phyloP scores from a whole-genome alignment of 2,797 vertebrate species.

The Spinibarbus caldwelli region DNA sequence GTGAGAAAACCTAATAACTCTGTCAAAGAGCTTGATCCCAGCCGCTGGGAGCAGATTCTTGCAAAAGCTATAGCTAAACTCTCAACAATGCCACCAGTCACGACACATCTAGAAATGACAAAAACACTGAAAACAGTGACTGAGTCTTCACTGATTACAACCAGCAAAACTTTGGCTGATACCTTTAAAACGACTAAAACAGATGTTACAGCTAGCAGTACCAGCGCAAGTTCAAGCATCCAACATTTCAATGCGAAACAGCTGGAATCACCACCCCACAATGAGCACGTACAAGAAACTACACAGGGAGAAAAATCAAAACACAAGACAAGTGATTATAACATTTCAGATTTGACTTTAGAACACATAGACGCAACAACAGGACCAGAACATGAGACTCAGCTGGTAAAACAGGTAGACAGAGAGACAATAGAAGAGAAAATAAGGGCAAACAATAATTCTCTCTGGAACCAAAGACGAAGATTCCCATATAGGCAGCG shows the following conservation, averaged over 20 bases:
- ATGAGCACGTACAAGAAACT: constrained; percentile 32
- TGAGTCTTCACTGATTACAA: constrained; percentile 8
- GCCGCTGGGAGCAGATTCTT: constrained; percentile 76
- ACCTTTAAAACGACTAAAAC: constrained; percentile 7
- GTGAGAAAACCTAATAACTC: constrained; percentile 76
- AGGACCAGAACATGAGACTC: constrained; percentile 29
- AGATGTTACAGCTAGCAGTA: constrained; percentile 19
- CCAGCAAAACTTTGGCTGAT: background rate
- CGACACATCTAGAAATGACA: constrained; percentile 55
- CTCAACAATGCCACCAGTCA: constrained; percentile 55
- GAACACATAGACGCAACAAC: constrained; percentile 50
- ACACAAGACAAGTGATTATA: constrained; percentile 29
- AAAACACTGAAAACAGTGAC: constrained; percentile 56
- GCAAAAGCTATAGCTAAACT: constrained; percentile 74
- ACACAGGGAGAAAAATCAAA: constrained; percentile 53
- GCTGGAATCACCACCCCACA: constrained; percentile 47
- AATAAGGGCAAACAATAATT: constrained; percentile 57
- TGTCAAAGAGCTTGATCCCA: constrained; percentile 76
- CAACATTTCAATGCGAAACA: constrained; percentile 36
- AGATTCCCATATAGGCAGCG: constrained; percentile 71
- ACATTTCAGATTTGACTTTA: constrained; percentile 43
- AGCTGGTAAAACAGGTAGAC: constrained; percentile 51
- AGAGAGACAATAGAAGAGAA: constrained; percentile 54
- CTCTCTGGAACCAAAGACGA: constrained; percentile 66
- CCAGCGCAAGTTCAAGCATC: constrained; percentile 15